Percentiles rank a stretch among this genome's conserved stretches.
These are phyloP conservation scores for Sclerodermus sp. DNA, from an alignment of 2,888 invertebrate genomes.

Conservation along the genomic window DNA sequence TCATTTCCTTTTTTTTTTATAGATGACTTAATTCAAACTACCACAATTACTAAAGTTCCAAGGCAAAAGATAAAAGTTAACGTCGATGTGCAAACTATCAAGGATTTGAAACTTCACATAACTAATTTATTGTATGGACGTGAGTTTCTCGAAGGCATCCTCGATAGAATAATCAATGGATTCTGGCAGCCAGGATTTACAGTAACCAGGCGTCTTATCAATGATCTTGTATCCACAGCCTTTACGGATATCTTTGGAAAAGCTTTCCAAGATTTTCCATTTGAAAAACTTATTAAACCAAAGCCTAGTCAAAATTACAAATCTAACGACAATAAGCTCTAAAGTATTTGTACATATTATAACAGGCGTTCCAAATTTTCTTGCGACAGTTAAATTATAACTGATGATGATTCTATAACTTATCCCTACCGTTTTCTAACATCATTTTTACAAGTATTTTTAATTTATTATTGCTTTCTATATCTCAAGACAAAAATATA, in stretches of 20 bases:
- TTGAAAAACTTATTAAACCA: slow-evolving; percentile 65
- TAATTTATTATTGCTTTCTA: too few relatives aligned
- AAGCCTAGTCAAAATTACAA: slow-evolving; percentile 19
- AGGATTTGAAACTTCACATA: slow-evolving; percentile 77
- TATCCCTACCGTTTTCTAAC: too few relatives aligned
- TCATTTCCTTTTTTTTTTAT: slow-evolving; percentile 15
- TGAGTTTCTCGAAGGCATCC: slow-evolving; percentile 67
- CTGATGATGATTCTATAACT: too few relatives aligned
- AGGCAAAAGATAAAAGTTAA: slow-evolving; percentile 64
- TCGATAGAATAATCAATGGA: slow-evolving; percentile 77
- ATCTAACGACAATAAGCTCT: too few relatives aligned
- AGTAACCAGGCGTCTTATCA: slow-evolving; percentile 74
- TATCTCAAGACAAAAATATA: too few relatives aligned
- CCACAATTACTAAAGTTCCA: slow-evolving; percentile 64
- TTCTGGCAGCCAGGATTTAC: slow-evolving; percentile 82
- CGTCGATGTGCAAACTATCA: slow-evolving; percentile 74
- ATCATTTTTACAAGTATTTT: too few relatives aligned
- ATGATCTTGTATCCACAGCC: slow-evolving; percentile 80
- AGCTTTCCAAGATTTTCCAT: slow-evolving; percentile 74
- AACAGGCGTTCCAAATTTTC: too few relatives aligned
- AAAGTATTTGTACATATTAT: too few relatives aligned
- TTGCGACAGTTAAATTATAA: too few relatives aligned
- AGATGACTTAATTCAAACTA: slow-evolving; percentile 65
- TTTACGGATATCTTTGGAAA: slow-evolving; percentile 82
- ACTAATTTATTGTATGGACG: slow-evolving; percentile 72